Evolutionary conservation across 2,113 vertebrate genomes (phyloP).

Genomic region (Gnathonemus echidnorhynchus): DNA sequence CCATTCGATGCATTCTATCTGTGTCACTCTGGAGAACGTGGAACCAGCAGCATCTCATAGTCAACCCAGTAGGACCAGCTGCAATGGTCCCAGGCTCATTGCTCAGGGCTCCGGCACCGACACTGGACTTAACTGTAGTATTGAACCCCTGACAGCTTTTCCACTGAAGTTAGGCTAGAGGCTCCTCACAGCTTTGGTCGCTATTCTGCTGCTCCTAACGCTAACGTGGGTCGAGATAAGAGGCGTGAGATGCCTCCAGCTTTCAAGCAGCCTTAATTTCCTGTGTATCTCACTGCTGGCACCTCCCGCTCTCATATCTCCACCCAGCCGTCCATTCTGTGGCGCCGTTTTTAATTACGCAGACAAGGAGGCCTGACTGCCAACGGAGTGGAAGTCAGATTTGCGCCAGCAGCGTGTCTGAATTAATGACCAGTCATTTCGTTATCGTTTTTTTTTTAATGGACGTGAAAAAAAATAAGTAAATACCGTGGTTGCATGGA

Average conservation of each 20-base stretch:
- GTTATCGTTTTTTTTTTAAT: background rate
- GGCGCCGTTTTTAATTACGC: constrained; percentile 4
- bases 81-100: background rate
- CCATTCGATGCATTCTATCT: background rate
- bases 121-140: background rate
- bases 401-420: background rate
- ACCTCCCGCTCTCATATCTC: background rate
- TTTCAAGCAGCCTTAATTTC: constrained; percentile 15
- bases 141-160: background rate
- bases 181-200: background rate
- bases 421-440: constrained; percentile 20
- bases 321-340: constrained; percentile 5
- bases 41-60: background rate
- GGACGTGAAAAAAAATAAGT: background rate
- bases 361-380: background rate
- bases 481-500: background rate
- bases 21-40: background rate
- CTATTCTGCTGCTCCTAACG: background rate
- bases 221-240: background rate
- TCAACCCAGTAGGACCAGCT: background rate
- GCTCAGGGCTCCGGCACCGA: background rate
- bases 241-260: background rate
- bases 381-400: background rate
- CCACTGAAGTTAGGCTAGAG: background rate
- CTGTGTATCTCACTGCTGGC: background rate